Evolutionary conservation across 2,113 vertebrate genomes (phyloP).

Genomic region (Chloroceryle aenea): DNA sequence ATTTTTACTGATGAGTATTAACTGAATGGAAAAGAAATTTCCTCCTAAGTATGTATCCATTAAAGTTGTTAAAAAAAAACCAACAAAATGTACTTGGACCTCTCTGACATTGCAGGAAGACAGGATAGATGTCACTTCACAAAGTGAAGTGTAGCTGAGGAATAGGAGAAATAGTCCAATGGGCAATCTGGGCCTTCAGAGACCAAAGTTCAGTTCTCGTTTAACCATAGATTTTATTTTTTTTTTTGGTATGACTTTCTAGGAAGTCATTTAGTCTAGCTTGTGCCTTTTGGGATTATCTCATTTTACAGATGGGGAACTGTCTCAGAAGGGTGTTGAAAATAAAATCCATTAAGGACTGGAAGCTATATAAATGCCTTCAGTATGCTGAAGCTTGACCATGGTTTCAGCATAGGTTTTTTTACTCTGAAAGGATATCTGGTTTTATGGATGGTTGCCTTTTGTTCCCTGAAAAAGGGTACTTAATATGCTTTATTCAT

Average conservation of each 20-base stretch:
- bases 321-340: slow-evolving; percentile 54
- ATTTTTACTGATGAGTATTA: background rate
- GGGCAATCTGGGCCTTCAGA: background rate
- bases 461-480: slow-evolving; percentile 38
- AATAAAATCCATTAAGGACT: slow-evolving; percentile 53
- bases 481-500: background rate
- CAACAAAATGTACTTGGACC: background rate
- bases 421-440: slow-evolving; percentile 9
- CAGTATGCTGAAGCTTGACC: slow-evolving; percentile 49
- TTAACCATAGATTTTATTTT: background rate
- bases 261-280: background rate
- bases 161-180: background rate
- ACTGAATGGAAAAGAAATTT: background rate
- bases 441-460: slow-evolving; percentile 47
- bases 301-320: background rate
- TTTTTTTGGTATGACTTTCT: background rate
- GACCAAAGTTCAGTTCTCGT: background rate
- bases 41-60: background rate
- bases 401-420: background rate
- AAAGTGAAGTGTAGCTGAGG: background rate
- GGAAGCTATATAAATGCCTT: slow-evolving; percentile 38
- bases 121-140: background rate
- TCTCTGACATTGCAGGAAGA: background rate
- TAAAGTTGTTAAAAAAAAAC: background rate
- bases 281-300: slow-evolving; percentile 33